Percentiles rank a stretch among this genome's conserved stretches.
Evolutionary conservation across 2,797 vertebrate species (phyloP).

Genomic region (Phoxinus dragarum): DNA sequence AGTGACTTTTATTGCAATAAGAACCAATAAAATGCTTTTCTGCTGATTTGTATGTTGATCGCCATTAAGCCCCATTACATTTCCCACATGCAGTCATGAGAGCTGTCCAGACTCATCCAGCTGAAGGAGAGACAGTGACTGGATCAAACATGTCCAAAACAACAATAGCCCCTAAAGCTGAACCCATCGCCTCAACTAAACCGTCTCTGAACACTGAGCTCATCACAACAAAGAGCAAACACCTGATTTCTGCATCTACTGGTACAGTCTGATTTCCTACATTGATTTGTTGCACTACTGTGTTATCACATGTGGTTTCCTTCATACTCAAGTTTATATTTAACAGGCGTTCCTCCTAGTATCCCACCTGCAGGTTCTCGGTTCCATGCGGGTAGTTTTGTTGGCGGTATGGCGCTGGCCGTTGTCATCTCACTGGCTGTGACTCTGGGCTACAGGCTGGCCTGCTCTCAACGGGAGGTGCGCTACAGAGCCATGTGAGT

Average conservation of each 20-base stretch:
- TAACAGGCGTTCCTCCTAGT: conserved; percentile 10
- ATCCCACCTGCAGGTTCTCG: background rate
- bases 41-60: background rate
- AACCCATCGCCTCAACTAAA: background rate
- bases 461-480: conserved; percentile 11
- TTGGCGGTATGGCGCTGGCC: conserved; percentile 49
- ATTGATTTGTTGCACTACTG: background rate
- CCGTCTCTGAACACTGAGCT: background rate
- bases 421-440: conserved; percentile 19
- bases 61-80: background rate
- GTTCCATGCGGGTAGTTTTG: conserved; percentile 37
- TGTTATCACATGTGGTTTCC: background rate
- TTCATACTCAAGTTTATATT: background rate
- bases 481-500: conserved; percentile 53
- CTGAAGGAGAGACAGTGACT: background rate
- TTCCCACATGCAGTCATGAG: background rate
- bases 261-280: background rate
- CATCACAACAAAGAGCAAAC: background rate
- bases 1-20: background rate
- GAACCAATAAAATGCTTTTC: background rate
- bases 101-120: background rate
- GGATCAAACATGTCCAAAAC: background rate
- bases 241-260: background rate
- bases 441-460: conserved; percentile 42
- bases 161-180: background rate